Percentiles rank a stretch among this genome's conserved stretches.
Conservation (phyloP, 1,140 invertebrate species). For the Tigriopus japonicus region DNA sequence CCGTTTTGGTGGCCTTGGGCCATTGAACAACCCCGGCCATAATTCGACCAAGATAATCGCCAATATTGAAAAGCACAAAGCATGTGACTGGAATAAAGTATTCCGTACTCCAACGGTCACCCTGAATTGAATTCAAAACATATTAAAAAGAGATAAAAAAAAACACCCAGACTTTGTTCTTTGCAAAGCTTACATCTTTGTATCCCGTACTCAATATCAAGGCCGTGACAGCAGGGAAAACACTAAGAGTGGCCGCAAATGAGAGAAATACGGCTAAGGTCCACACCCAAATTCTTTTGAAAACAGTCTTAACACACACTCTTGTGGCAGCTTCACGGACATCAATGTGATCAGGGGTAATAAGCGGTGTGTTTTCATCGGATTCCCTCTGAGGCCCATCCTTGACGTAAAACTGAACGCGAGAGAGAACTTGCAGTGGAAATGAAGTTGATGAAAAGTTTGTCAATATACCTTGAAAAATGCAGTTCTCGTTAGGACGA, state of each 20-base stretch:
- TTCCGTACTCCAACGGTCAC: background rate
- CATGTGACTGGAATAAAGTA: slow-evolving; percentile 74
- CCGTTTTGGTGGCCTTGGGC: background rate
- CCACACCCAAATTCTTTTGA: background rate
- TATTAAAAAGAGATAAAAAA: too few relatives aligned
- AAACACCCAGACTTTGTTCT: too few relatives aligned
- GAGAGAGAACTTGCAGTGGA: background rate
- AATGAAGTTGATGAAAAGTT: background rate
- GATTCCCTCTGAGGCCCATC: background rate
- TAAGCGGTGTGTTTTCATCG: background rate
- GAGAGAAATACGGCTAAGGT: background rate
- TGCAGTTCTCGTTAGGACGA: background rate
- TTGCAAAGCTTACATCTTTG: too few relatives aligned
- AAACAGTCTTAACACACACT: background rate
- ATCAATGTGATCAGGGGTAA: background rate
- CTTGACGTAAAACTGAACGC: background rate
- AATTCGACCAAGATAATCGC: slow-evolving; percentile 62
- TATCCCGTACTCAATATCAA: background rate
- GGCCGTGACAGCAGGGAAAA: background rate
- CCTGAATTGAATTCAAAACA: background rate
- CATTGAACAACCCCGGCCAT: slow-evolving; percentile 21
- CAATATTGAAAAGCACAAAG: slow-evolving; percentile 67
- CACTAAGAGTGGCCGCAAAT: background rate
- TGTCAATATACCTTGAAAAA: background rate
- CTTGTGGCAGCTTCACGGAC: background rate